Conservation (phyloP, 2,797 vertebrate genomes). For the Spatula clypeata region DNA sequence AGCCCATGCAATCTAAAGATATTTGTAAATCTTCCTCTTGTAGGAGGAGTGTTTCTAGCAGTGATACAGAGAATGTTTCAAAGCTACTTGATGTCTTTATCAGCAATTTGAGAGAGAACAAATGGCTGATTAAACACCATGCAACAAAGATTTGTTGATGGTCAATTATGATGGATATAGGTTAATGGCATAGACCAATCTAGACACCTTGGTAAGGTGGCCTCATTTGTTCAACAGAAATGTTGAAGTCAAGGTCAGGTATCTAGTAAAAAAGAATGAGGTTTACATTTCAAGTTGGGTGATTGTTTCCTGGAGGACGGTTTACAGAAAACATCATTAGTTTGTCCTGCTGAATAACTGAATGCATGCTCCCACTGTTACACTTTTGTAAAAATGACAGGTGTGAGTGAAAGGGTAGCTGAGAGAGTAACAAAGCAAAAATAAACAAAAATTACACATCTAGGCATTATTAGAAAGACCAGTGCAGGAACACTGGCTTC, state of each 20-base stretch:
- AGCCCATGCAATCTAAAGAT: not conserved
- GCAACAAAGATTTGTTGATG: not conserved
- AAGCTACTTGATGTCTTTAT: not conserved
- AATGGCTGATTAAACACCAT: not conserved
- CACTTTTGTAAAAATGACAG: not conserved
- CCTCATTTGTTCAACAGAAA: constrained; percentile 16
- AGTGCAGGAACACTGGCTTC: not conserved
- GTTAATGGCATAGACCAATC: not conserved
- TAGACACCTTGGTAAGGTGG: not conserved
- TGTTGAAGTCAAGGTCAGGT: not conserved
- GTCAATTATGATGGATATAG: not conserved
- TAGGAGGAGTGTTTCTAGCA: not conserved
- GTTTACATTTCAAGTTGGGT: not conserved
- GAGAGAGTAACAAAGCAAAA: not conserved
- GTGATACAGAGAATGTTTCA: not conserved
- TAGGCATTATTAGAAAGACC: not conserved
- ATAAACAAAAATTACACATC: not conserved
- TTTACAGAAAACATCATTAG: not conserved
- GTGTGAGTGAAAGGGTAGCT: not conserved
- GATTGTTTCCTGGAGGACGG: not conserved
- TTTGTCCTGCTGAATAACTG: not conserved
- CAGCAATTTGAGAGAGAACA: not conserved
- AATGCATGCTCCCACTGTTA: not conserved
- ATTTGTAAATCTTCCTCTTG: not conserved
- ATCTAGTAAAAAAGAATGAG: not conserved